A percentile compares a stretch with the other conserved stretches of the same genome.
phyloP scores from a whole-genome alignment of 2,888 invertebrate species.

The Drosophila tripunctata region DNA sequence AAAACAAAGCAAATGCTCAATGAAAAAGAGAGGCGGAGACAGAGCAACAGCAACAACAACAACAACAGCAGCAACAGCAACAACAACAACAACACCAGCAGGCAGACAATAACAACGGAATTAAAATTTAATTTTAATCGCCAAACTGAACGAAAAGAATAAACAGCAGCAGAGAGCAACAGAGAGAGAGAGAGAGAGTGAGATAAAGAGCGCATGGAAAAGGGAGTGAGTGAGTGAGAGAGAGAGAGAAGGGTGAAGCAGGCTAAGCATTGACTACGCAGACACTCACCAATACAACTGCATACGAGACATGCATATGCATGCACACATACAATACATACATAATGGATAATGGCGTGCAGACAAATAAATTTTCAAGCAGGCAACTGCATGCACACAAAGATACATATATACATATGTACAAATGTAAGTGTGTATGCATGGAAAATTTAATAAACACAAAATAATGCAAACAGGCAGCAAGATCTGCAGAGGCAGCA shows the following conservation, averaged over 20 bases:
- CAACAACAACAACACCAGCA: slow-evolving; percentile 20
- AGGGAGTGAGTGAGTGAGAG: neutral
- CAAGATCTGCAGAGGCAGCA: slow-evolving; percentile 52
- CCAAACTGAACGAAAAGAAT: slow-evolving; percentile 68
- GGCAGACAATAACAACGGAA: slow-evolving; percentile 55
- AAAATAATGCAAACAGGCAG: slow-evolving; percentile 37
- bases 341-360: slow-evolving; percentile 67
- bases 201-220: neutral
- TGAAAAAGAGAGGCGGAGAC: slow-evolving; percentile 43
- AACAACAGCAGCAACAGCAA: slow-evolving; percentile 28
- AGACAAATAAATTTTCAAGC: slow-evolving; percentile 75
- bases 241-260: slow-evolving; percentile 3
- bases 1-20: slow-evolving; percentile 73
- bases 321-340: slow-evolving; percentile 30
- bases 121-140: slow-evolving; percentile 78
- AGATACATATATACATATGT: slow-evolving; percentile 1
- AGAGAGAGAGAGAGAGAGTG: neutral
- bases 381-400: slow-evolving; percentile 37
- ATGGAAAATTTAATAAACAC: slow-evolving; percentile 70
- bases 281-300: slow-evolving; percentile 29
- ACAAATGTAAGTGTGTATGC: neutral
- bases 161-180: slow-evolving; percentile 25
- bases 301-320: slow-evolving; percentile 12
- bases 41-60: slow-evolving; percentile 39
- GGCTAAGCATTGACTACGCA: slow-evolving; percentile 39